phyloP scores from a whole-genome alignment of 2,888 invertebrate genomes.

The Pseudococcus longispinus region DNA sequence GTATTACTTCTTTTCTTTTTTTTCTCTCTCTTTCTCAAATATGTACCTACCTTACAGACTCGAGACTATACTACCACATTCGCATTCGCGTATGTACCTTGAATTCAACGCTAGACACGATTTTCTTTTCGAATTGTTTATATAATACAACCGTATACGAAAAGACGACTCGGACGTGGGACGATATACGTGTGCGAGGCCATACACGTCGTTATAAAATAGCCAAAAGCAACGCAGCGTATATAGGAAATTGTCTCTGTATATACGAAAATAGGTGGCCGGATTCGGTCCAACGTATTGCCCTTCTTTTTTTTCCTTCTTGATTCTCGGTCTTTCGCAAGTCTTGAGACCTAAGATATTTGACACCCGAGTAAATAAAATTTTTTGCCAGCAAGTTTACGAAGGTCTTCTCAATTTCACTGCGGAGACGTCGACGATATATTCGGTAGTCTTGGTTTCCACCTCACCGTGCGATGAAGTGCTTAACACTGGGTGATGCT shows the following conservation, averaged over 20 bases:
- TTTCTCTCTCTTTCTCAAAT: neutral
- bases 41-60: neutral
- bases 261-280: neutral
- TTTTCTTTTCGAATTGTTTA: neutral
- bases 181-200: neutral
- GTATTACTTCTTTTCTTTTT: neutral
- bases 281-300: neutral
- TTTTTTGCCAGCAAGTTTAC: neutral
- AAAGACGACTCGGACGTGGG: neutral
- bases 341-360: neutral
- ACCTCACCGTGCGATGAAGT: no score
- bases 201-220: neutral
- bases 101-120: neutral
- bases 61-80: neutral
- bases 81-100: neutral
- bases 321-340: neutral
- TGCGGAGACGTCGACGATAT: neutral
- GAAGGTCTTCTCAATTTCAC: no score
- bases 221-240: neutral
- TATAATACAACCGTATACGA: neutral
- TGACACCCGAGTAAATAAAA: constrained; percentile 2
- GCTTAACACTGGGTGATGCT: neutral
- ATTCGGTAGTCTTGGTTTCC: no score
- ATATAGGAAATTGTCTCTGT: neutral
- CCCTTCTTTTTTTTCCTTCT: no score